These are phyloP conservation scores for Sepioteuthis lessoniana DNA, from an alignment of 2,888 invertebrate genomes.

Conservation along the genomic window DNA sequence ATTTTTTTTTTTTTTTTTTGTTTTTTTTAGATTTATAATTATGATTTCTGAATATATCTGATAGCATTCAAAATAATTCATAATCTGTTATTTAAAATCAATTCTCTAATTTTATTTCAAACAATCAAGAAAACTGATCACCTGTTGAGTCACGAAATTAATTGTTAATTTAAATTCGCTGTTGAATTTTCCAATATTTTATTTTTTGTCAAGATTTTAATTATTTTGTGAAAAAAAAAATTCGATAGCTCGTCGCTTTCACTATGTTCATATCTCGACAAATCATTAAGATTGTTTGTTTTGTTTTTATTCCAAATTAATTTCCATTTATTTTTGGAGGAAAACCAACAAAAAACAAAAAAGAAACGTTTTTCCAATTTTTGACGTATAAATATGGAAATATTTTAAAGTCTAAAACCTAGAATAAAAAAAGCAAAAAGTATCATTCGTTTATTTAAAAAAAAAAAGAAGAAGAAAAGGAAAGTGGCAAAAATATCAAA, in stretches of 20 bases:
- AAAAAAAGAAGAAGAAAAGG: no score
- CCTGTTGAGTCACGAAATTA: not conserved
- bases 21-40: not conserved
- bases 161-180: not conserved
- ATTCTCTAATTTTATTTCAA: not conserved
- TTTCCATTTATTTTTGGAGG: no score
- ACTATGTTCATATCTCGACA: not conserved
- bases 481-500: not conserved
- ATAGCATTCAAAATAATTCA: not conserved
- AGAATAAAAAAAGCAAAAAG: not conserved
- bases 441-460: not conserved
- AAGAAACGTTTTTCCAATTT: not conserved
- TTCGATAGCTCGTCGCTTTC: not conserved
- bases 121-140: not conserved
- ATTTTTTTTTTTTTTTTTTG: not conserved
- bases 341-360: no score
- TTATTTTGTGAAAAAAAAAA: not conserved
- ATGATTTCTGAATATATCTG: not conserved
- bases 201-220: not conserved
- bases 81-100: not conserved
- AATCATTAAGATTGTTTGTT: not conserved
- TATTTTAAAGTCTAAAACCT: not conserved
- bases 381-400: not conserved
- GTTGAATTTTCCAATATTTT: no score
- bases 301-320: not conserved